These are phyloP conservation scores for Syrmaticus mikado DNA, from an alignment of 2,113 vertebrate genomes.

Conservation along the genomic window DNA sequence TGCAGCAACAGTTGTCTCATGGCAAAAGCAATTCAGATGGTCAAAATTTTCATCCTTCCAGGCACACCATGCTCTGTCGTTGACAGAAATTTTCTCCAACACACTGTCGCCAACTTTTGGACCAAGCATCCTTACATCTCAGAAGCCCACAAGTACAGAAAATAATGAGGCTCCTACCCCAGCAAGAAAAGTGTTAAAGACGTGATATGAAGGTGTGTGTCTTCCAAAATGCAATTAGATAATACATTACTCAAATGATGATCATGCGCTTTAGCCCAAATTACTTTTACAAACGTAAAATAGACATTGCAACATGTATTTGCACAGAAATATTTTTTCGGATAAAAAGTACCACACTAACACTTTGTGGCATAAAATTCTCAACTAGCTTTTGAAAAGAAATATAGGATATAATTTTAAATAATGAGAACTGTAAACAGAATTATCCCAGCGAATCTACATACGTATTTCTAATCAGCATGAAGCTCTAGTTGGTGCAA, in stretches of 20 bases:
- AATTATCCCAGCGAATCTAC: neutral
- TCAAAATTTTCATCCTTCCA: neutral
- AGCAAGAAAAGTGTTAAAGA: neutral
- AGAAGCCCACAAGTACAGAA: neutral
- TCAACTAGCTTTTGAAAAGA: neutral
- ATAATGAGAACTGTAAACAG: neutral
- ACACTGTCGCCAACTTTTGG: neutral
- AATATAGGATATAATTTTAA: neutral
- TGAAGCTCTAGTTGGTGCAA: neutral
- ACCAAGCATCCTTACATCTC: neutral
- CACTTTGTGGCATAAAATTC: neutral
- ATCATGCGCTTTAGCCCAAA: neutral
- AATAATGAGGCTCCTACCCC: too few species aligned
- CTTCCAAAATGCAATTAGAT: neutral
- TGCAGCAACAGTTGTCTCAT: neutral
- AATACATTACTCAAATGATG: neutral
- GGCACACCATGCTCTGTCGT: rapidly evolving
- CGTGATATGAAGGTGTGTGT: neutral
- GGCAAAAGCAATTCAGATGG: neutral
- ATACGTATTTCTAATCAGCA: neutral
- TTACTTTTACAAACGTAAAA: neutral
- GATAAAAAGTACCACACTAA: neutral
- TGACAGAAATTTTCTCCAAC: neutral
- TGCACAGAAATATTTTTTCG: neutral
- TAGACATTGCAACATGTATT: neutral